Conservation (phyloP, 2,113 vertebrate genomes). For the Grallaria varia region DNA sequence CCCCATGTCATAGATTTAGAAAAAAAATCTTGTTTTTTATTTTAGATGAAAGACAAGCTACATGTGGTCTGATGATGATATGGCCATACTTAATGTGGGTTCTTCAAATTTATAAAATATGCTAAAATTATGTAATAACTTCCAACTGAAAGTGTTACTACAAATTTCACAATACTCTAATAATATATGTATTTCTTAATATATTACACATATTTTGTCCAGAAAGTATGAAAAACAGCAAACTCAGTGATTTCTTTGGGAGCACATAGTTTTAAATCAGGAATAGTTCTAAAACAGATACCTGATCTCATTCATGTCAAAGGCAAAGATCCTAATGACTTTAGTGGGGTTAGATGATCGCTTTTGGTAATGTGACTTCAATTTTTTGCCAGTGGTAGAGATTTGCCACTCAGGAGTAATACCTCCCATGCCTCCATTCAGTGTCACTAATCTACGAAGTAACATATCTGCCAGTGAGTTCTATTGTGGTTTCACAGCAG, state of each 20-base stretch:
- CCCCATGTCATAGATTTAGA: fast-evolving
- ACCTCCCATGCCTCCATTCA: background rate
- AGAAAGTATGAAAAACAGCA: background rate
- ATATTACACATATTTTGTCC: background rate
- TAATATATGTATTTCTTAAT: background rate
- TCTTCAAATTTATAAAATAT: background rate
- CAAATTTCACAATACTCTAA: background rate
- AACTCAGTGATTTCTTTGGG: background rate
- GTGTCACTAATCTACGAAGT: background rate
- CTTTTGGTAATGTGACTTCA: background rate
- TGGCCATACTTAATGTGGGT: background rate
- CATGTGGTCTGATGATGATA: background rate
- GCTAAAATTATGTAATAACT: background rate
- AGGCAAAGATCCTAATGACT: background rate
- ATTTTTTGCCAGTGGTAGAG: background rate
- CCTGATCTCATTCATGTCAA: background rate
- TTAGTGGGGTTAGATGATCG: background rate
- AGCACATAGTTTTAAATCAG: background rate
- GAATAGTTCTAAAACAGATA: background rate
- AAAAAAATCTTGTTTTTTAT: fast-evolving
- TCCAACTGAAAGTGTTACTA: background rate
- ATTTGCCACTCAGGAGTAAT: background rate
- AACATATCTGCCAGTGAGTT: background rate
- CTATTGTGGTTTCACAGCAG: background rate
- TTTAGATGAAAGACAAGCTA: background rate